Evolutionary conservation across 2,888 invertebrate species (phyloP).

Genomic region (Eristalis pertinax): DNA sequence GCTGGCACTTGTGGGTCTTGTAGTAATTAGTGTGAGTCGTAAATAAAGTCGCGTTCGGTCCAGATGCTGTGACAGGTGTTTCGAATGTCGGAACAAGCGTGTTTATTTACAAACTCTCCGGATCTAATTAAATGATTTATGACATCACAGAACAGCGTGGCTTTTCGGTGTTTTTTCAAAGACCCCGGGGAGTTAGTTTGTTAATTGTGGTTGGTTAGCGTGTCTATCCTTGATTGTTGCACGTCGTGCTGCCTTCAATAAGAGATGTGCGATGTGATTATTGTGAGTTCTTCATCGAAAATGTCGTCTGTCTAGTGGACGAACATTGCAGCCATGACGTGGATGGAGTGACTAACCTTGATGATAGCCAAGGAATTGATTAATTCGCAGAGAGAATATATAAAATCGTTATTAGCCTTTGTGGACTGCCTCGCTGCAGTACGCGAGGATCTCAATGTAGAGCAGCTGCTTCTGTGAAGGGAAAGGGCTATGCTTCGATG

Average conservation of each 20-base stretch:
- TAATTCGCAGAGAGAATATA: too few relatives aligned
- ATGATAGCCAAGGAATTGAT: too few relatives aligned
- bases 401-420: too few relatives aligned
- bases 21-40: background rate
- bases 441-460: too few relatives aligned
- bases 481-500: too few relatives aligned
- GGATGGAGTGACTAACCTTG: too few relatives aligned
- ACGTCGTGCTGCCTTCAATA: background rate
- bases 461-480: too few relatives aligned
- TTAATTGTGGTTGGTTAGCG: background rate
- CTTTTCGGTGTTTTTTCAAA: background rate
- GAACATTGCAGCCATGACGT: too few relatives aligned
- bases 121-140: background rate
- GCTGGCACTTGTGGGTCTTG: background rate
- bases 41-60: background rate
- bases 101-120: background rate
- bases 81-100: background rate
- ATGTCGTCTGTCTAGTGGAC: too few relatives aligned
- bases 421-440: too few relatives aligned
- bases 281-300: too few relatives aligned
- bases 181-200: background rate
- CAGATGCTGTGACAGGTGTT: background rate
- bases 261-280: background rate
- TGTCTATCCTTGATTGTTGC: background rate
- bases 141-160: background rate